Conservation (phyloP, 2,797 vertebrate genomes). For the Phaenicophaeus curvirostris region DNA sequence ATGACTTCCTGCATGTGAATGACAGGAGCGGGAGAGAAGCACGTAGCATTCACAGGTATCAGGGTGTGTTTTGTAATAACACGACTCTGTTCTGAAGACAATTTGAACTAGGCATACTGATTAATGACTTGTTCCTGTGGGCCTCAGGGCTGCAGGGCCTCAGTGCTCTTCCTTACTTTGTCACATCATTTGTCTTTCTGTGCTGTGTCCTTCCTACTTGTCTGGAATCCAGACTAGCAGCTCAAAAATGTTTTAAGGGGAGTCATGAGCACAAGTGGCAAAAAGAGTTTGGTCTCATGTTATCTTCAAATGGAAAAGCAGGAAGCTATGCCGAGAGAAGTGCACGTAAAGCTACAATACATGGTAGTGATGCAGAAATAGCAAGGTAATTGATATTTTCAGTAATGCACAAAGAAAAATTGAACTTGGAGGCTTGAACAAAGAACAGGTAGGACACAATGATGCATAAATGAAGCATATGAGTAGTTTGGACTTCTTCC, state of each 20-base stretch:
- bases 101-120: not conserved
- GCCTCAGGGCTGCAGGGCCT: not conserved
- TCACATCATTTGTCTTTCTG: not conserved
- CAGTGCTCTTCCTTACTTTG: not conserved
- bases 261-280: not conserved
- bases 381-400: not conserved
- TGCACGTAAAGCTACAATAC: not conserved
- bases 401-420: not conserved
- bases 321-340: not conserved
- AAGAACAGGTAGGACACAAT: not conserved
- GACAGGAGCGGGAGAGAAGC: not conserved
- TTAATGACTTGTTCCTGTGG: not conserved
- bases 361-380: not conserved
- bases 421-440: not conserved
- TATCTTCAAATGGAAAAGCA: not conserved
- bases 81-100: not conserved
- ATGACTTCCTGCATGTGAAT: not conserved
- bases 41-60: not conserved
- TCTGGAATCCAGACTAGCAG: not conserved
- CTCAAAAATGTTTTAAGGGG: not conserved
- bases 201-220: not conserved
- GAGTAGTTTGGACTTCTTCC: not conserved
- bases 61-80: not conserved
- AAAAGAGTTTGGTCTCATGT: not conserved
- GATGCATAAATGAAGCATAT: not conserved